Percentiles rank a stretch among this genome's conserved stretches.
These are phyloP conservation scores for Nephotettix cincticeps DNA, from an alignment of 1,140 invertebrate species.

Conservation along the genomic window DNA sequence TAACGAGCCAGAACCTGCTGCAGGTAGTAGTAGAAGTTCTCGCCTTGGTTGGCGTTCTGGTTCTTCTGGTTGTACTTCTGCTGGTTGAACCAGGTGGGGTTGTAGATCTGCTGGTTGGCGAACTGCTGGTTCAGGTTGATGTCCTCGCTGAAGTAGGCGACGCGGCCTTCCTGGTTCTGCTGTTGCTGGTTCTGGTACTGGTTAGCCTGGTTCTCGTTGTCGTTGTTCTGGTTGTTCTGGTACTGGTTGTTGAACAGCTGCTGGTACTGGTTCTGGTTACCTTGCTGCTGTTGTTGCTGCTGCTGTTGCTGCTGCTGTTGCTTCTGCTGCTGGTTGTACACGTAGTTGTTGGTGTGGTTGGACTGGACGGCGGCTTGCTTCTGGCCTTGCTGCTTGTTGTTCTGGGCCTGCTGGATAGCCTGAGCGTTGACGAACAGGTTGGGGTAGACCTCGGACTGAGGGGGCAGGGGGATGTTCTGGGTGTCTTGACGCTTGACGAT, in stretches of 20 bases:
- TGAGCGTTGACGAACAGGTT: conserved; percentile 55
- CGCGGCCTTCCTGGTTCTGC: conserved; percentile 64
- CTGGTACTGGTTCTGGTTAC: neutral
- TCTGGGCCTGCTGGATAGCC: conserved; percentile 7
- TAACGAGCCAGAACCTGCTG: conserved; percentile 63
- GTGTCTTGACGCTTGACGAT: conserved; percentile 61
- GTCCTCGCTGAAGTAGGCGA: conserved; percentile 75
- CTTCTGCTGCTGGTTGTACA: conserved; percentile 3
- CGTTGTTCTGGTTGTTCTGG: conserved; percentile 50
- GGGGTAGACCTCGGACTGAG: conserved; percentile 66
- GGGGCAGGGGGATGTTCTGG: conserved; percentile 58
- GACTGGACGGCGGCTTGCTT: neutral
- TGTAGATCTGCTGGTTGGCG: conserved; percentile 56
- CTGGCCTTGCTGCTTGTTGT: conserved; percentile 11
- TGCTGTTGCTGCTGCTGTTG: conserved; percentile 6
- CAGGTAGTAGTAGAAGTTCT: conserved; percentile 58
- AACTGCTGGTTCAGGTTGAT: conserved; percentile 46
- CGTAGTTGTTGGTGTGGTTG: conserved; percentile 11
- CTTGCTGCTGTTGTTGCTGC: neutral
- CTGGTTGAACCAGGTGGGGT: conserved; percentile 61
- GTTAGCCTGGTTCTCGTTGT: conserved; percentile 59
- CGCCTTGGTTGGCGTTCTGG: conserved; percentile 54
- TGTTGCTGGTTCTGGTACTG: conserved; percentile 46
- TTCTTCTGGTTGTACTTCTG: conserved; percentile 45
- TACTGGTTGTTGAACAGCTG: conserved; percentile 53